A percentile compares a stretch with the other conserved stretches of the same genome.
Conservation (phyloP, 2,888 invertebrate species). For the Leptarthrus brevirostris region DNA sequence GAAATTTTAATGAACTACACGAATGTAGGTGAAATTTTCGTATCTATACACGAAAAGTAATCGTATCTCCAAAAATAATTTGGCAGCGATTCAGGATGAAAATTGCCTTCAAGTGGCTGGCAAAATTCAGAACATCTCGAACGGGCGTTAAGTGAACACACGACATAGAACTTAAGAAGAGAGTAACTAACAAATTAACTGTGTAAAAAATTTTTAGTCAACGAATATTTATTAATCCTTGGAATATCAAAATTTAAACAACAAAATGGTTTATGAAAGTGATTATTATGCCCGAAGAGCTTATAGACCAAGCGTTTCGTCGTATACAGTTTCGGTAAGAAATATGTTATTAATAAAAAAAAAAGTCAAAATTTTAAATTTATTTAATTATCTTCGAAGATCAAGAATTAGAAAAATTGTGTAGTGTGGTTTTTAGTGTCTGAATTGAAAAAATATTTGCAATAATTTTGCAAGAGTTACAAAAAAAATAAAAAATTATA, state of each 20-base stretch:
- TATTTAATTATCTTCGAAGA: conserved; percentile 24
- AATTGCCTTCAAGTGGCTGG: conserved; percentile 59
- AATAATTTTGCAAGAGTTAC: conserved; percentile 21
- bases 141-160: conserved; percentile 65
- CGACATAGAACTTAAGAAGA: conserved; percentile 57
- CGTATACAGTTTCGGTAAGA: conserved; percentile 87
- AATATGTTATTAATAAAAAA: conserved; percentile 22
- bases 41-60: conserved; percentile 41
- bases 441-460: conserved; percentile 51
- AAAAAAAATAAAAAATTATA: conserved; percentile 9
- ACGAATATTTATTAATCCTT: conserved; percentile 53
- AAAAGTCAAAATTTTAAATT: conserved; percentile 16
- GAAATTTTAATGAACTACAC: conserved; percentile 41
- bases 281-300: conserved; percentile 91
- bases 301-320: conserved; percentile 76
- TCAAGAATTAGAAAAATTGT: conserved; percentile 52
- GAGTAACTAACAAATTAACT: conserved; percentile 52
- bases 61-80: conserved; percentile 66
- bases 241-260: conserved; percentile 48
- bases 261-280: conserved; percentile 90
- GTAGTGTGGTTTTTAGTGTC: conserved; percentile 59
- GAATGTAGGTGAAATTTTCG: background rate
- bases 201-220: background rate
- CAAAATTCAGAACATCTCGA: conserved; percentile 65
- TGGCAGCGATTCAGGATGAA: conserved; percentile 61